Conservation (phyloP, 2,113 vertebrate species). For the Nothoprocta perdicaria region DNA sequence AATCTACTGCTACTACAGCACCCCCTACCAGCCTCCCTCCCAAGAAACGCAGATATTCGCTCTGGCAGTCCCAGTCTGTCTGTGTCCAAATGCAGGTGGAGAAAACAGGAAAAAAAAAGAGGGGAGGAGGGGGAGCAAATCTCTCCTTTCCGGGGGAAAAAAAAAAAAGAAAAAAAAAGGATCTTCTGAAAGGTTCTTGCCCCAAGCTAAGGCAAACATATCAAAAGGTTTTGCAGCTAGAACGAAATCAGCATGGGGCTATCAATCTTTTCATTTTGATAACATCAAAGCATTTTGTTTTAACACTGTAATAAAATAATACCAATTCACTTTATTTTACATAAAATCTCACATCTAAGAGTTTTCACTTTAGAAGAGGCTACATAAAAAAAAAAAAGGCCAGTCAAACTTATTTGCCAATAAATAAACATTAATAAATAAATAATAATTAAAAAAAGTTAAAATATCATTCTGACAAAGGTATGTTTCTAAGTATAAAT, state of each 20-base stretch:
- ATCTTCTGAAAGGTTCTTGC: not conserved
- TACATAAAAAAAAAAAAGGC: not conserved
- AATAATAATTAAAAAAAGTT: not conserved
- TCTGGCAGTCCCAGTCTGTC: not conserved
- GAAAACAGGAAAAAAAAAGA: not conserved
- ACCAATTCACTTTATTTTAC: not conserved
- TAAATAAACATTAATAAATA: not conserved
- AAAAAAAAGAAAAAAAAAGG: not conserved
- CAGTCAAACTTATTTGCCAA: not conserved
- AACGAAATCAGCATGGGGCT: not conserved
- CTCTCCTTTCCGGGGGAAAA: not conserved
- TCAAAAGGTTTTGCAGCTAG: not conserved
- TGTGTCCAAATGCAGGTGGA: fast-evolving
- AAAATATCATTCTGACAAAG: not conserved
- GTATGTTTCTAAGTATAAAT: constrained; percentile 5
- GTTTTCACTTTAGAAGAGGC: not conserved
- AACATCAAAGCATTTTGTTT: not conserved
- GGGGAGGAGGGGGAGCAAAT: not conserved
- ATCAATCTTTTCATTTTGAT: not conserved
- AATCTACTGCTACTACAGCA: not conserved
- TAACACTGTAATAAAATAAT: not conserved
- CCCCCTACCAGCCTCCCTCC: not conserved
- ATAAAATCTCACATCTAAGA: not conserved
- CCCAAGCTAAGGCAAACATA: not conserved
- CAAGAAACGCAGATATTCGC: not conserved